Evolutionary conservation across 2,888 invertebrate species (phyloP), one percentile per base, ranked within the genome.

Genomic region (Callyntrura sp.): DNA sequence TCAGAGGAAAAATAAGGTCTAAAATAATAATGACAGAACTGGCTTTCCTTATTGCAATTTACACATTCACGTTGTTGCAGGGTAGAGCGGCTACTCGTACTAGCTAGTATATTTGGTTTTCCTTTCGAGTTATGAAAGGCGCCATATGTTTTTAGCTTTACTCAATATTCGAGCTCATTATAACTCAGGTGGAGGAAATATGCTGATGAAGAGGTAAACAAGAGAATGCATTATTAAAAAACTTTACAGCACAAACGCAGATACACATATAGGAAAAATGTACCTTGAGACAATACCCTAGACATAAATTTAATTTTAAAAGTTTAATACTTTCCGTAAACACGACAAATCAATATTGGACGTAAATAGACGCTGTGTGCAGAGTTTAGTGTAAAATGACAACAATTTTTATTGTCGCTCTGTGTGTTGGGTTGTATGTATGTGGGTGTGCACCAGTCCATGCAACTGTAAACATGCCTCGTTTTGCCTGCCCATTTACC

Each of bases 401-500:
- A 57, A 57, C 57, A 14, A 57, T 57, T 57, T 57, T 20, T 62
- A 62, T 23, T 62, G 62, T 62, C 20, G 11, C 23, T 35, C 6
- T 62, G 62, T 12, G 23, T 11, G 62, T 9, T 23, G 11, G 9
- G n/a, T n/a, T n/a, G 17, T n/a, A 20, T 60, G 17, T 12, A 55
- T 55, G 17, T 25, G 17, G 17, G 1, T 28, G 28, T 65, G 14
- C 35, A 35, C 14, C 28, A 28, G 65, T 25, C 3, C 14, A 43
- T 12, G 23, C 12, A 70, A 35, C 43, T 45, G 70, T 12, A 76
- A 76, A 48, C 11, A 76, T 48, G 45, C 25, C 51, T 48, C 68
- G 43, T 76, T 48, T 76, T 76, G 51, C 51, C 20, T 51, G 25
- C 23, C 51, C 23, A 76, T 76, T 76, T 76, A 76, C 51, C 9